Evolutionary conservation across 2,113 vertebrate species (phyloP).

Genomic region (Coregonus clupeaformis): DNA sequence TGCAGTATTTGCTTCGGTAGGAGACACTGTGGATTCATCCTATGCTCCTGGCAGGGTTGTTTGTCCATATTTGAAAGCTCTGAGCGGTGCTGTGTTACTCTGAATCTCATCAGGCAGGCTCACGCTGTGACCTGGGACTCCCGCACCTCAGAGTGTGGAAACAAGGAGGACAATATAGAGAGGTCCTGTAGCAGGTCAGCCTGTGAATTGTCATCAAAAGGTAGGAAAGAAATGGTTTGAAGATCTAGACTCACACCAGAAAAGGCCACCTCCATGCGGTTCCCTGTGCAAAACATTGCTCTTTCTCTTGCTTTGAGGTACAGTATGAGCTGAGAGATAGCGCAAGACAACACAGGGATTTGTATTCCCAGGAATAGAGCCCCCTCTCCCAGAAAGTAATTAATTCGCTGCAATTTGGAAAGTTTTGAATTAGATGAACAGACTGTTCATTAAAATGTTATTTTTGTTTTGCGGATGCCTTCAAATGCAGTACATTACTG

Average conservation of each 20-base stretch:
- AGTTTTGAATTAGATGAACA: constrained; percentile 21
- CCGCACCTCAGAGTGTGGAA: not conserved
- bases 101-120: constrained; percentile 6
- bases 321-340: no score
- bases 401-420: constrained; percentile 32
- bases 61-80: not conserved
- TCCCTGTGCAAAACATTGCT: no score
- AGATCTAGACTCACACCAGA: no score
- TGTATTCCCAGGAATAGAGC: not conserved
- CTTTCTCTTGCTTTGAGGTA: no score
- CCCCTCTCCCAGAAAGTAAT: constrained; percentile 3
- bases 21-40: constrained; percentile 1
- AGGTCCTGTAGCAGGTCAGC: not conserved
- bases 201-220: no score
- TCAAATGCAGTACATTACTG: constrained; percentile 21
- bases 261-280: no score
- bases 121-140: not conserved
- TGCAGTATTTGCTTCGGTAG: constrained; percentile 12
- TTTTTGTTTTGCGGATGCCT: constrained; percentile 22
- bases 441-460: constrained; percentile 24
- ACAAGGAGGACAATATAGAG: not conserved
- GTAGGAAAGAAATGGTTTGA: no score
- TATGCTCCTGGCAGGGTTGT: constrained; percentile 1
- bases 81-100: not conserved
- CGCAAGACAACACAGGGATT: no score